phyloP scores from a whole-genome alignment of 2,888 invertebrate genomes.

The Synanthedon andrenaeformis region DNA sequence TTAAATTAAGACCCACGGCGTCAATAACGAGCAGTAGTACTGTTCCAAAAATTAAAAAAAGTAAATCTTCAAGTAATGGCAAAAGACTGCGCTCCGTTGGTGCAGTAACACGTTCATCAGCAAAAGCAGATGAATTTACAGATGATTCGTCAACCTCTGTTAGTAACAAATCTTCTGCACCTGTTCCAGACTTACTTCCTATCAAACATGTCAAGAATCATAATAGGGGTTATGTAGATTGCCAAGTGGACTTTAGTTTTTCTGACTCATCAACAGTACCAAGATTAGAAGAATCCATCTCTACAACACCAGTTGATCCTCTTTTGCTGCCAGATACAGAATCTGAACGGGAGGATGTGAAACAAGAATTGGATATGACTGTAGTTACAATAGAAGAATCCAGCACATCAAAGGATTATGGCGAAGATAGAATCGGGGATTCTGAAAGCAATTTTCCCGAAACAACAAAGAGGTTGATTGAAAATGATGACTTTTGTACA shows the following conservation, averaged over 20 bases:
- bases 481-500: slow-evolving; percentile 34
- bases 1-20: slow-evolving; percentile 73
- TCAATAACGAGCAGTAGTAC: slow-evolving; percentile 66
- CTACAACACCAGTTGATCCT: slow-evolving; percentile 58
- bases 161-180: slow-evolving; percentile 40
- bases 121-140: slow-evolving; percentile 53
- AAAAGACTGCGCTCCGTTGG: slow-evolving; percentile 73
- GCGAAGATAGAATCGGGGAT: slow-evolving; percentile 37
- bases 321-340: slow-evolving; percentile 52
- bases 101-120: slow-evolving; percentile 74
- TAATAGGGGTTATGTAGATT: slow-evolving; percentile 53
- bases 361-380: slow-evolving; percentile 49
- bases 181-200: slow-evolving; percentile 59
- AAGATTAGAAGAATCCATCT: slow-evolving; percentile 52
- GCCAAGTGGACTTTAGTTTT: slow-evolving; percentile 55
- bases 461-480: slow-evolving; percentile 46
- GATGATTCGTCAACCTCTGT: slow-evolving; percentile 28
- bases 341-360: slow-evolving; percentile 41
- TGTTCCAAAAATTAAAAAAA: slow-evolving; percentile 63
- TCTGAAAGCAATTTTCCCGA: slow-evolving; percentile 34
- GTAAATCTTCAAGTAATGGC: slow-evolving; percentile 57
- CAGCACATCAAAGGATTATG: slow-evolving; percentile 37
- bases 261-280: slow-evolving; percentile 50
- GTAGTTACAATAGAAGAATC: slow-evolving; percentile 55
- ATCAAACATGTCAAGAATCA: slow-evolving; percentile 45